phyloP scores from a whole-genome alignment of 2,888 invertebrate genomes.

The Chrysolina oricalcia region DNA sequence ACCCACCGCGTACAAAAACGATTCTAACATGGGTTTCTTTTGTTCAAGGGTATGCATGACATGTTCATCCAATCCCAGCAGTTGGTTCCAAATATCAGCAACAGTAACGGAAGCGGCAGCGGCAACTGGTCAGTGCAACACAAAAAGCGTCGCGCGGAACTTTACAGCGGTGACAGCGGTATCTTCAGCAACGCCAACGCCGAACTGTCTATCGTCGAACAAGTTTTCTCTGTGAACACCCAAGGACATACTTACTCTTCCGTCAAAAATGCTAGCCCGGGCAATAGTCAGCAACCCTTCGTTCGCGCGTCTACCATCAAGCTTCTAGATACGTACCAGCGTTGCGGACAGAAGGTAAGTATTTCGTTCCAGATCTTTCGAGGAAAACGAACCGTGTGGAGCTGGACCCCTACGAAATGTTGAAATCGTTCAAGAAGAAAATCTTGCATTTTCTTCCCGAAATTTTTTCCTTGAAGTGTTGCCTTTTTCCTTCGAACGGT shows the following conservation, averaged over 20 bases:
- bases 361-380: too few relatives aligned
- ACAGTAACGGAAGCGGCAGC: constrained; percentile 69
- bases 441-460: too few relatives aligned
- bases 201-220: constrained; percentile 67
- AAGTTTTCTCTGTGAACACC: constrained; percentile 50
- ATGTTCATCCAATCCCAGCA: constrained; percentile 85
- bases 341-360: constrained; percentile 79
- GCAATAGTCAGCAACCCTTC: constrained; percentile 73
- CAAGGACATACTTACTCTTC: constrained; percentile 36
- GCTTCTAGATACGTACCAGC: constrained; percentile 79
- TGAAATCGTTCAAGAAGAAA: too few relatives aligned
- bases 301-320: constrained; percentile 81
- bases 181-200: constrained; percentile 49
- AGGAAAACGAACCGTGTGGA: too few relatives aligned
- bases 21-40: constrained; percentile 60
- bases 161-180: constrained; percentile 56
- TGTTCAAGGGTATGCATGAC: constrained; percentile 87
- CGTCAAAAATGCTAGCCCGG: constrained; percentile 63
- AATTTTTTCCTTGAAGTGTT: too few relatives aligned
- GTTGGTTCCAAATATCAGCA: constrained; percentile 74
- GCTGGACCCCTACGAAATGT: too few relatives aligned
- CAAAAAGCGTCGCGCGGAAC: constrained; percentile 69
- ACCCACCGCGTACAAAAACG: constrained; percentile 32
- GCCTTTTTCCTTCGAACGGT: too few relatives aligned
- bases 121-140: constrained; percentile 64